Evolutionary conservation across 2,797 vertebrate genomes (phyloP).

Genomic region (Triplophysa yarkandensis): DNA sequence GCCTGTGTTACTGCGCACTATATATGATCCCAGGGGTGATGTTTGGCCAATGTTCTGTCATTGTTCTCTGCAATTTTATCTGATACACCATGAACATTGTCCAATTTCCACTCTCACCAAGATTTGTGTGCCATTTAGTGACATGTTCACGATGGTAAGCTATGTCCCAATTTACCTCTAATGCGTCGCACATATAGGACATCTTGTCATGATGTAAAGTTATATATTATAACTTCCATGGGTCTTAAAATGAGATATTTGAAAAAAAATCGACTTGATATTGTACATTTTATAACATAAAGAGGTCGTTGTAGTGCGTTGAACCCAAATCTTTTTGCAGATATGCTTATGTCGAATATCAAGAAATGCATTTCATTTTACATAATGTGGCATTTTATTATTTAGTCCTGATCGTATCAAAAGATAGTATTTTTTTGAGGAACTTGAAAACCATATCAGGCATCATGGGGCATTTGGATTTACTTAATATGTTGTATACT

Average conservation of each 20-base stretch:
- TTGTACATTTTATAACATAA: conserved; percentile 71
- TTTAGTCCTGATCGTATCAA: too few species aligned
- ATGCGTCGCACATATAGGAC: conserved; percentile 60
- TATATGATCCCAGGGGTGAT: conserved; percentile 49
- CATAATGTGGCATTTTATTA: too few species aligned
- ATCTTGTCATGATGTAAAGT: conserved; percentile 50
- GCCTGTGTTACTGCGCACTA: conserved; percentile 21
- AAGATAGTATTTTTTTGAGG: too few species aligned
- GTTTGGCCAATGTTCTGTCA: conserved; percentile 50
- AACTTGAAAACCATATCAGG: too few species aligned
- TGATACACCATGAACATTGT: conserved; percentile 40
- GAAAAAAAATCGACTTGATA: conserved; percentile 65
- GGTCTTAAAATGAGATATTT: conserved; percentile 65
- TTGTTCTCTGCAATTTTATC: conserved; percentile 59
- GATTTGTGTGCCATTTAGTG: conserved; percentile 47
- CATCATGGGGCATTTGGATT: too few species aligned
- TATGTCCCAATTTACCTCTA: conserved; percentile 69
- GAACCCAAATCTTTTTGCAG: conserved; percentile 45
- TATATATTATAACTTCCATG: conserved; percentile 60
- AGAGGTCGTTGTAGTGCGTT: conserved; percentile 64
- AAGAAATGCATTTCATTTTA: too few species aligned
- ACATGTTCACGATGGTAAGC: conserved; percentile 61
- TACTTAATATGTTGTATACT: too few species aligned
- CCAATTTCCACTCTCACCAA: conserved; percentile 42
- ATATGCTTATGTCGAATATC: too few species aligned